These are phyloP conservation scores for Diarsia brunnea DNA, from an alignment of 2,888 invertebrate genomes.

Conservation along the genomic window DNA sequence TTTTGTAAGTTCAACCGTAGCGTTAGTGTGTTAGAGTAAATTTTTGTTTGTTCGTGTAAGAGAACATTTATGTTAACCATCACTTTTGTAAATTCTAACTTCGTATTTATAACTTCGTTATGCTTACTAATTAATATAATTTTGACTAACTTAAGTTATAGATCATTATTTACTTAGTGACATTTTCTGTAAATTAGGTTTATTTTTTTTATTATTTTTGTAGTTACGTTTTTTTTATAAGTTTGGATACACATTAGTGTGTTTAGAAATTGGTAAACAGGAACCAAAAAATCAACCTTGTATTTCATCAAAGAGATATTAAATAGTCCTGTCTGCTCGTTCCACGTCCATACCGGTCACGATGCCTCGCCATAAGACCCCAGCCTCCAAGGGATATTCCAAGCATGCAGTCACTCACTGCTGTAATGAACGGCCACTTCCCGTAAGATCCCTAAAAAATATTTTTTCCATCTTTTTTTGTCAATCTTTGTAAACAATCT, in stretches of 20 bases:
- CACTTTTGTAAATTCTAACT: constrained; percentile 64
- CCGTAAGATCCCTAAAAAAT: neutral
- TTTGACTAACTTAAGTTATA: constrained; percentile 64
- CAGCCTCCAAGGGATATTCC: neutral
- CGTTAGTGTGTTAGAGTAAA: constrained; percentile 52
- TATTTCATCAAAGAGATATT: neutral
- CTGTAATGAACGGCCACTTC: neutral
- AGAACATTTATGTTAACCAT: constrained; percentile 80
- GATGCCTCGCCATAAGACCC: neutral
- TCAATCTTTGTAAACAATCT: constrained; percentile 29
- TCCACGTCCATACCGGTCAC: neutral
- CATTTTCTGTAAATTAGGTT: constrained; percentile 52
- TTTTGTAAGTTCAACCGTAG: constrained; percentile 40
- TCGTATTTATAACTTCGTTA: constrained; percentile 59
- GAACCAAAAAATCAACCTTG: neutral
- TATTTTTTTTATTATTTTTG: constrained; percentile 10
- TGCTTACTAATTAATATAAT: constrained; percentile 45
- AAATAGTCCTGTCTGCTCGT: neutral
- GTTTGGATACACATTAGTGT: neutral
- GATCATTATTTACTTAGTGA: constrained; percentile 52
- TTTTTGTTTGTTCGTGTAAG: constrained; percentile 72
- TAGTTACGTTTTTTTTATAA: constrained; percentile 4
- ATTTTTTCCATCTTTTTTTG: no score
- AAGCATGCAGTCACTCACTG: neutral
- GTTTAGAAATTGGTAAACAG: neutral